Base-by-base conservation (phyloP, 64 coral and sea anemone genomes). In the Porites lutea region DNA sequence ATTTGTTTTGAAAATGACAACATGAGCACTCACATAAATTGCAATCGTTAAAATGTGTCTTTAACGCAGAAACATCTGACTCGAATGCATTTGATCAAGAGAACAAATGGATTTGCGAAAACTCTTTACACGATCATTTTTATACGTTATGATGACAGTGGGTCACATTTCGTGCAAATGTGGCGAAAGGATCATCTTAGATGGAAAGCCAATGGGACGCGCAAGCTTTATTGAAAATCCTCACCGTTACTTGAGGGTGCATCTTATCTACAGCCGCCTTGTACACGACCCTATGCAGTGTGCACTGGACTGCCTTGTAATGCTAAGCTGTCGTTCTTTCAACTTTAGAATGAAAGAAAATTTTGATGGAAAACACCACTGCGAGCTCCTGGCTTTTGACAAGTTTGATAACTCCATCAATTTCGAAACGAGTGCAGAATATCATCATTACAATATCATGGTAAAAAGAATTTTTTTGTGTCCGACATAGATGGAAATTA, bases 401-500 rank as follows among this genome's bases (percentile, higher is more conserved):
- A 81, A 81, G 78, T 62, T 81, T 63, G 2, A 45, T 5, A 6
- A 62, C 55, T 45, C 55, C 2, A 16, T 0, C 2, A 11, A 37
- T 5, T 81, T 60, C 5, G 3, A 81, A 37, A 21, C 27, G 10
- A 81, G 78, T 46, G 21, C 54, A 61, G 78, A 43, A 15, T 81
- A 60, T 81, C 55, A 81, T 46, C 78, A 81, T 27, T 81, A 44
- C 78, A 81, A 58, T 21, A 81, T 61, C 16, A 12, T 21, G 58
- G 78, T 61, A 22, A 81, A 9, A 48, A 12, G 13, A 3, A 12
- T 10, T 13, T 81, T 47, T 60, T 43, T 52, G 13, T 16, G 48
- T 13, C 0, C 22, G 12, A 5, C 7, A 70, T 20, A 16, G 6
- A 37, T 37, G 27, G 27, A 37, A 37, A 37, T 37, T 37, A 37